Evolutionary conservation across 2,888 invertebrate species (phyloP).

Genomic region (Nowickia ferox): DNA sequence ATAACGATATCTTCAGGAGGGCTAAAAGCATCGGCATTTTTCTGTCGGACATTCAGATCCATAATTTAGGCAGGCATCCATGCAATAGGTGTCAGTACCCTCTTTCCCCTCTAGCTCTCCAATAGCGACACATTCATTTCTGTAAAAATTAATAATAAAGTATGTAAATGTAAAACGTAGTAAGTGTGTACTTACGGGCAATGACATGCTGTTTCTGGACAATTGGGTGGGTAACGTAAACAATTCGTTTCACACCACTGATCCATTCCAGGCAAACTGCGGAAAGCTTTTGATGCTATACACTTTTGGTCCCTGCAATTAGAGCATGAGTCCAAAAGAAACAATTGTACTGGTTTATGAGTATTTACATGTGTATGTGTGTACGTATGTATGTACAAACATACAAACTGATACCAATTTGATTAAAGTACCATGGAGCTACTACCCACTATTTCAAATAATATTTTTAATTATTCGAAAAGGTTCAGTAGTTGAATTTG

Average conservation of each 20-base stretch:
- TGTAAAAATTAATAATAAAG: slow-evolving; percentile 81
- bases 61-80: slow-evolving; percentile 93
- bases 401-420: neutral
- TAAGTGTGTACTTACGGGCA: slow-evolving; percentile 89
- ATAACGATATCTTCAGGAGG: neutral
- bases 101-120: slow-evolving; percentile 89
- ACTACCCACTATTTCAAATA: slow-evolving; percentile 3
- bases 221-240: slow-evolving; percentile 93
- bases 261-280: slow-evolving; percentile 89
- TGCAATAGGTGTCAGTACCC: slow-evolving; percentile 92
- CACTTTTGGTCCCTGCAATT: slow-evolving; percentile 90
- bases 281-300: slow-evolving; percentile 87
- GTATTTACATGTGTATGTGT: neutral
- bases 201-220: slow-evolving; percentile 89
- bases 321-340: neutral
- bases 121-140: slow-evolving; percentile 91
- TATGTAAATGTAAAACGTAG: neutral
- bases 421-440: neutral
- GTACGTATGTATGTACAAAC: neutral
- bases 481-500: neutral
- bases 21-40: slow-evolving; percentile 87
- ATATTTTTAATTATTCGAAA: neutral
- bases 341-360: neutral
- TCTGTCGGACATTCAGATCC: slow-evolving; percentile 88
- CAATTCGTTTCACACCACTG: slow-evolving; percentile 94